phyloP scores from a whole-genome alignment of 1,140 invertebrate species.

The Dreissena polymorpha region DNA sequence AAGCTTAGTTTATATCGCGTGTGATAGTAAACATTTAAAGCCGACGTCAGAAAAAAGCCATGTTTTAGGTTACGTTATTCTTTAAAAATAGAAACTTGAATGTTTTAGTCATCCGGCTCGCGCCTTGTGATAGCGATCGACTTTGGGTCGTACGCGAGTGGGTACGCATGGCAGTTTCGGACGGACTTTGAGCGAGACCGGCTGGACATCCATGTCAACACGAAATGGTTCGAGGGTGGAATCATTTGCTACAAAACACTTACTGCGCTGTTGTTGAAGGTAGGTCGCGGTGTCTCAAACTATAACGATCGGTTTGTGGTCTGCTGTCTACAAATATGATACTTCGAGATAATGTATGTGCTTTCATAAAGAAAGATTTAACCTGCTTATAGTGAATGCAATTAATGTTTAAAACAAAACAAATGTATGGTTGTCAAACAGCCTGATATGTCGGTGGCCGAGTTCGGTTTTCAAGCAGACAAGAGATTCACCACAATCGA shows the following conservation, averaged over 20 bases:
- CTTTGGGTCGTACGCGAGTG: conserved; percentile 37
- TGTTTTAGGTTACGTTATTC: background rate
- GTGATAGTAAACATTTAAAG: background rate
- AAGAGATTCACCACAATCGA: conserved; percentile 18
- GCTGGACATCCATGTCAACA: conserved; percentile 23
- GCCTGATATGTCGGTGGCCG: conserved; percentile 12
- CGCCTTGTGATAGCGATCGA: conserved; percentile 47
- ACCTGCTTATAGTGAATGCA: too few species aligned
- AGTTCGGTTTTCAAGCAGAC: conserved; percentile 48
- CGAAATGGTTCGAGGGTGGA: conserved; percentile 21
- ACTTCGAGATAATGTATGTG: too few species aligned
- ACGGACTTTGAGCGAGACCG: conserved; percentile 28
- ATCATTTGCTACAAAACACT: conserved; percentile 32
- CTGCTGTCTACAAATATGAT: too few species aligned
- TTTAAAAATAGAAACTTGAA: background rate
- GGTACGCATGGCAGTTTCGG: conserved; percentile 38
- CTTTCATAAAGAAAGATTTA: too few species aligned
- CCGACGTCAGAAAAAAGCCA: background rate
- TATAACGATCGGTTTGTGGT: too few species aligned
- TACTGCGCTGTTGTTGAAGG: conserved; percentile 4
- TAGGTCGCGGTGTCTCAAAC: too few species aligned
- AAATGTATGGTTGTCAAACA: background rate
- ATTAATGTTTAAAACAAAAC: too few species aligned
- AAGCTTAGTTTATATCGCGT: background rate
- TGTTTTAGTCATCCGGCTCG: background rate